A percentile compares a stretch with the other conserved stretches of the same genome.
Evolutionary conservation across 92 coral and sea anemone genomes (phyloP).

Genomic region (Nematostella vectensis): DNA sequence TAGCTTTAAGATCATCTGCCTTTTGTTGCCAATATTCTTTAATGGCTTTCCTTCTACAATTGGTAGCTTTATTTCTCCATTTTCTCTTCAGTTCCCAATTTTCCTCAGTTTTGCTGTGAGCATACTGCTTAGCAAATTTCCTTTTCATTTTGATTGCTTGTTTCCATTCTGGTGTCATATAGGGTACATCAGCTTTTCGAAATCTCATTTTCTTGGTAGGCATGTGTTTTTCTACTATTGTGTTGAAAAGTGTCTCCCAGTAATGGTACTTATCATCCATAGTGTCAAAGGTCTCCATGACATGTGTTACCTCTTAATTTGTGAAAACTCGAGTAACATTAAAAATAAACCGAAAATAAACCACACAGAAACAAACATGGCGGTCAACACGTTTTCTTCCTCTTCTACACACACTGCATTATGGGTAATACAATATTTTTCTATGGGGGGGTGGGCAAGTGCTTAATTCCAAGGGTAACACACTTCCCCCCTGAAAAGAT

Average conservation of each 20-base stretch:
- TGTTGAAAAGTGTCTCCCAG: conserved; percentile 18
- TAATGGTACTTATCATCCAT: conserved; percentile 11
- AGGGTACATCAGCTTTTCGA: conserved; percentile 20
- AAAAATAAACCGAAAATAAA: no score
- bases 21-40: conserved; percentile 14
- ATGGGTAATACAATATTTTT: no score
- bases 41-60: conserved; percentile 4
- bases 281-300: conserved; percentile 12
- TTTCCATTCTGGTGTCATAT: conserved; percentile 31
- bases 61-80: no score
- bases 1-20: conserved; percentile 4
- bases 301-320: no score
- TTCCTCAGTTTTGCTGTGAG: conserved; percentile 5
- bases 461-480: no score
- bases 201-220: conserved; percentile 32
- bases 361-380: no score
- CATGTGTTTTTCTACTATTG: no score
- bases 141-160: conserved; percentile 21
- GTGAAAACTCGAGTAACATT: no score
- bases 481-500: no score
- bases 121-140: conserved; percentile 27
- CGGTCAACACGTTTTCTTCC: no score
- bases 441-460: no score
- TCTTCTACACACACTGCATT: no score
- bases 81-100: conserved; percentile 39